Conservation (phyloP, 1,140 invertebrate genomes). For the Magallana gigas region DNA sequence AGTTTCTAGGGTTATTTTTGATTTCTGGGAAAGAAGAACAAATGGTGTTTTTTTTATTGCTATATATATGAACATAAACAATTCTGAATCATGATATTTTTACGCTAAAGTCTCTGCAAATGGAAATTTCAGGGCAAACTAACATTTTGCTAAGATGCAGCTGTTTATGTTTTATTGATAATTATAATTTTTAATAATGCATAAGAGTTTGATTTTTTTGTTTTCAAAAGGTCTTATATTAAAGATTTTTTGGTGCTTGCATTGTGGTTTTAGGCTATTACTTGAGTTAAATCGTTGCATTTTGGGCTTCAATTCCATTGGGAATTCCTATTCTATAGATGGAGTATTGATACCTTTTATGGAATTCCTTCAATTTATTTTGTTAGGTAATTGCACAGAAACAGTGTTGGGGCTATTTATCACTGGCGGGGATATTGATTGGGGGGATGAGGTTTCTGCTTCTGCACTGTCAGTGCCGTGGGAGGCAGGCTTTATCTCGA, state of each 20-base stretch:
- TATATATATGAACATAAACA: no score
- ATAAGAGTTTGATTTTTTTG: no score
- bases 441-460: constrained; percentile 10
- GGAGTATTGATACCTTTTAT: constrained; percentile 31
- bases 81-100: no score
- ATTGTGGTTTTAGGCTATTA: no score
- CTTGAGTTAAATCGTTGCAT: background rate
- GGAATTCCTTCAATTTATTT: constrained; percentile 36
- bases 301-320: constrained; percentile 6
- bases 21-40: no score
- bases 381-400: constrained; percentile 33
- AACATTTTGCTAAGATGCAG: no score
- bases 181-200: no score
- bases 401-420: constrained; percentile 18
- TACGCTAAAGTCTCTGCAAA: no score
- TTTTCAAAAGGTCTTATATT: background rate
- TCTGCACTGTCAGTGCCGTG: background rate
- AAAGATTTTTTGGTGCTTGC: background rate
- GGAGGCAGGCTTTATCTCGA: constrained; percentile 10
- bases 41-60: no score
- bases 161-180: no score
- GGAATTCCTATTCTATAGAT: background rate
- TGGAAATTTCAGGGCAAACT: no score
- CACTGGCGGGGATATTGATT: constrained; percentile 7
- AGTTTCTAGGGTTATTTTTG: no score